Percentiles rank a stretch among this genome's conserved stretches.
These are phyloP conservation scores for Mimumesa dahlbomi DNA, from an alignment of 2,888 invertebrate genomes.

Conservation along the genomic window DNA sequence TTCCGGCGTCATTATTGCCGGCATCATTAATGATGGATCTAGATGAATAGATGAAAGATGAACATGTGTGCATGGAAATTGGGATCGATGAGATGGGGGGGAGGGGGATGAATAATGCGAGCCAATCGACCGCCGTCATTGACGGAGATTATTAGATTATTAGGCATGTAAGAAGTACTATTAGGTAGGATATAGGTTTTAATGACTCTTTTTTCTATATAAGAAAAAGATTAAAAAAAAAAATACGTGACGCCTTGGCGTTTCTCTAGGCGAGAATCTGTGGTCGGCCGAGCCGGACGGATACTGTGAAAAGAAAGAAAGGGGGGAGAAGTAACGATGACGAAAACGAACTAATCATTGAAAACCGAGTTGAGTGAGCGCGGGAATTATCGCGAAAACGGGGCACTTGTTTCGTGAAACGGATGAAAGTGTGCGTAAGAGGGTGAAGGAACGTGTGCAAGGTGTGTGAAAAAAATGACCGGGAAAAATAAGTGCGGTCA, in stretches of 20 bases:
- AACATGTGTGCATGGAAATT: too few species aligned
- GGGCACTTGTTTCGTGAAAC: too few species aligned
- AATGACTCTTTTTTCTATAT: conserved; percentile 59
- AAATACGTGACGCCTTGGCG: conserved; percentile 40
- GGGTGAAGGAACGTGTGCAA: background rate
- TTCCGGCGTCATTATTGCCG: too few species aligned
- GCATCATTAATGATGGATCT: too few species aligned
- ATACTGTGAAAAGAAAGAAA: conserved; percentile 36
- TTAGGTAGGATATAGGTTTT: conserved; percentile 63
- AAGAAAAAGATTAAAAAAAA: conserved; percentile 34
- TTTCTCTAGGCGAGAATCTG: conserved; percentile 47
- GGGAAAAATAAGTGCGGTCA: too few species aligned
- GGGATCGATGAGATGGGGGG: background rate
- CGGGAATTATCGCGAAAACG: too few species aligned
- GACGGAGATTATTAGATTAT: conserved; percentile 79
- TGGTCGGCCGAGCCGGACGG: conserved; percentile 63
- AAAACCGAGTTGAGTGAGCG: too few species aligned
- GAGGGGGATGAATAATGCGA: conserved; percentile 1
- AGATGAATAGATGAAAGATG: too few species aligned
- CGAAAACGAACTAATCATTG: too few species aligned
- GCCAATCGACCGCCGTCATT: conserved; percentile 69
- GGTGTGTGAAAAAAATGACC: too few species aligned
- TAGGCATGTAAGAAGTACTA: conserved; percentile 64
- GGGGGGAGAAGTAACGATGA: conserved; percentile 5
- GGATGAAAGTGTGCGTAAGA: background rate